Evolutionary conservation across 2,113 vertebrate species (phyloP).

Genomic region (Gila orcuttii): DNA sequence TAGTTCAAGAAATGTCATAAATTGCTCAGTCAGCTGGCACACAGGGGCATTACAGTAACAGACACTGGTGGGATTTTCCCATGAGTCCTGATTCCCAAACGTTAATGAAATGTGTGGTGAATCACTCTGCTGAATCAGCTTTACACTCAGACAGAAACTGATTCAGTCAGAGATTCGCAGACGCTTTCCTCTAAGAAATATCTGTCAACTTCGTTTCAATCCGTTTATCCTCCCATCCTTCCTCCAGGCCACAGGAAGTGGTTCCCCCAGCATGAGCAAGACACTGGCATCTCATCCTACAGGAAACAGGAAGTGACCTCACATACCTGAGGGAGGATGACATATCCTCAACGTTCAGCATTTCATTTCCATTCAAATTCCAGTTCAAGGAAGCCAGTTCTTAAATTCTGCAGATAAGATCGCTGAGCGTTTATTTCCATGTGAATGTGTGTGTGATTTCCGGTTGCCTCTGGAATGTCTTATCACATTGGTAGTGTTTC

Average conservation of each 20-base stretch:
- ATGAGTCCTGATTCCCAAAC: neutral
- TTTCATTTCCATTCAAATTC: slow-evolving; percentile 11
- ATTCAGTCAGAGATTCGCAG: neutral
- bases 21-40: neutral
- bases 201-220: neutral
- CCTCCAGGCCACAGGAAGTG: slow-evolving; percentile 46
- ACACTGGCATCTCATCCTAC: slow-evolving; percentile 58
- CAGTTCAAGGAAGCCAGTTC: neutral
- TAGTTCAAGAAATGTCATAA: neutral
- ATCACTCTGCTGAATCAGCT: neutral
- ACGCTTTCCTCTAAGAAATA: neutral
- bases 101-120: neutral
- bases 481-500: neutral
- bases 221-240: slow-evolving; percentile 7
- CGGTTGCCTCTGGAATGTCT: slow-evolving; percentile 32
- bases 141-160: neutral
- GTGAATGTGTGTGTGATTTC: neutral
- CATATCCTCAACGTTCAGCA: neutral
- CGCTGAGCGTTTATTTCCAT: neutral
- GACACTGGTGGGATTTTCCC: slow-evolving; percentile 10
- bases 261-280: slow-evolving; percentile 49
- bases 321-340: slow-evolving; percentile 49
- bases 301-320: slow-evolving; percentile 70
- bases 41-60: neutral
- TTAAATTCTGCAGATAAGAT: neutral